Base-by-base conservation (phyloP, 2,888 invertebrate species). In the Incurvaria masculella region DNA sequence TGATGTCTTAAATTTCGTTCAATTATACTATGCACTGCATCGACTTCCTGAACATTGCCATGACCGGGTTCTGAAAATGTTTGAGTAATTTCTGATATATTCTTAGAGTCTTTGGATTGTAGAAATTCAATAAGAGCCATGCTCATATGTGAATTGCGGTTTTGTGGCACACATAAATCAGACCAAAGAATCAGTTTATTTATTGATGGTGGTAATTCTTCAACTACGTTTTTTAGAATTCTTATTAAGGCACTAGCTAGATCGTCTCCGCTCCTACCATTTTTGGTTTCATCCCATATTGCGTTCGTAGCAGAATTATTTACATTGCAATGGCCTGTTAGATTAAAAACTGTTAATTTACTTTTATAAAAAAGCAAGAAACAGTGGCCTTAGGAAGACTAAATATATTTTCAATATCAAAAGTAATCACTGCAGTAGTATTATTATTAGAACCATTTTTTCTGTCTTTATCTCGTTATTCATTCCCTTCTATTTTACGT, bases 1-100 rank as follows among this genome's bases (percentile, higher is more conserved):
- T 51, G 49, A 20, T 51, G 47, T 40, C 49, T 40, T 39, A 51
- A 39, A 46, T 52, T 48, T 45, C 48, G 48, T 54, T 56, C 57
- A 42, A 57, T 57, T n/a, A 52, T 21, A 40, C 57, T 56, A 44
- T 58, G 57, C 4, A 50, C 46, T 41, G 47, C 48, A 45, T 55
- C 57, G 1, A 58, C 55, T 48, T 57, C 56, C 46, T 58, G 58
- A 14, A 58, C 51, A 38, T 55, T 55, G n/a, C 54, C 52, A 42
- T 57, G 53, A n/a, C 57, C 57, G 2, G 54, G 53, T 46, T 55
- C 45, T 21, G 57, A 57, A 49, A 52, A 53, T 45, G 50, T 53
- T 50, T 48, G 53, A 11, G 43, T 52, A 38, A 46, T 54, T 48
- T 44, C 43, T 45, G 48, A 55, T 45, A 44, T 52, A 40, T 52